phyloP scores from a whole-genome alignment of 2,113 vertebrate species.

The Pollimyrus isidori region DNA sequence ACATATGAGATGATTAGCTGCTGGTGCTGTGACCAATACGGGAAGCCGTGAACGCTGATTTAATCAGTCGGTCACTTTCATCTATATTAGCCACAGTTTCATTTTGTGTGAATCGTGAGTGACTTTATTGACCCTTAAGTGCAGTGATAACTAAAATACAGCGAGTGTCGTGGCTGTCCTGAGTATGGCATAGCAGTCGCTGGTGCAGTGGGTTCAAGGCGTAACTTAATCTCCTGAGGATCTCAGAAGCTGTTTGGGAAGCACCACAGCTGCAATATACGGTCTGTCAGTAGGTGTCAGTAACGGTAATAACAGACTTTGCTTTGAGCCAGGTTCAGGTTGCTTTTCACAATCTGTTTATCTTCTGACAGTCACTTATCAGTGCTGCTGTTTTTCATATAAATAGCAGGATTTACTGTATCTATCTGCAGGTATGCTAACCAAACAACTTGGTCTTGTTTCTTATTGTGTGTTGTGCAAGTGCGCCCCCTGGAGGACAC shows the following conservation, averaged over 20 bases:
- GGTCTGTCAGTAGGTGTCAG: conserved; percentile 11
- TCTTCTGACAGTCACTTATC: background rate
- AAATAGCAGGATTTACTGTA: background rate
- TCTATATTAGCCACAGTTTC: background rate
- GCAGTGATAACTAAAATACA: background rate
- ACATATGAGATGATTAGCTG: background rate
- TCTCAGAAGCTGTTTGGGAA: background rate
- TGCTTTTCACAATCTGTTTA: background rate
- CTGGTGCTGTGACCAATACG: background rate
- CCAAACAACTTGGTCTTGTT: background rate
- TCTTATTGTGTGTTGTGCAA: background rate
- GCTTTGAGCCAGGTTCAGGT: background rate
- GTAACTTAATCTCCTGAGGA: background rate
- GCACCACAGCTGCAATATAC: background rate
- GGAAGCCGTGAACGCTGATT: background rate
- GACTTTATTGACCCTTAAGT: background rate
- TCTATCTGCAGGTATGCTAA: background rate
- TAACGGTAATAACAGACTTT: background rate
- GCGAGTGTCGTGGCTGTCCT: background rate
- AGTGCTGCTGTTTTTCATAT: background rate
- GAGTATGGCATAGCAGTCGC: background rate
- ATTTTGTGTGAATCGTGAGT: background rate
- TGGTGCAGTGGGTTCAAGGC: background rate
- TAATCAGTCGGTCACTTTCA: background rate
- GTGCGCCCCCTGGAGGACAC: background rate